phyloP scores from a whole-genome alignment of 2,797 vertebrate species.

The Lagothrix lagotricha region DNA sequence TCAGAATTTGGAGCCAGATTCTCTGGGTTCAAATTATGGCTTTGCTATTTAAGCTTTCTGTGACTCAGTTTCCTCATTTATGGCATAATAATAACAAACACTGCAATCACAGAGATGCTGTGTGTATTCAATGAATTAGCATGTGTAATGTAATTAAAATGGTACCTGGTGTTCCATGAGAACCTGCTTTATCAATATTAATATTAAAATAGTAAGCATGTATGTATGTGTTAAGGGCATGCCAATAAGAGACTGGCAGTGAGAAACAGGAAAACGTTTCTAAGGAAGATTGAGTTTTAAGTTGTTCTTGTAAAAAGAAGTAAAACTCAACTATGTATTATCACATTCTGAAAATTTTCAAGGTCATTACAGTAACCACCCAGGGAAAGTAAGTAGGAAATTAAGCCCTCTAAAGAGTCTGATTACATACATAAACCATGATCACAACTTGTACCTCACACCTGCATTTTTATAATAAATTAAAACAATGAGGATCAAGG shows the following conservation, averaged over 20 bases:
- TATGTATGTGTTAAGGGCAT: background rate
- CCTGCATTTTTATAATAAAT: background rate
- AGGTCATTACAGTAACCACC: background rate
- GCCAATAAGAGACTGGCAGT: background rate
- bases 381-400: conserved; percentile 19
- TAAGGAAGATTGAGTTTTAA: conserved; percentile 2
- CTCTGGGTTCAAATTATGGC: background rate
- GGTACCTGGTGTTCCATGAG: background rate
- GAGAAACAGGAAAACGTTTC: background rate
- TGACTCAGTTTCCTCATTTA: background rate
- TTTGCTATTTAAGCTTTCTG: background rate
- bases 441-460: background rate
- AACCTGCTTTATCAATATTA: background rate
- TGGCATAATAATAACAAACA: background rate
- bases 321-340: background rate
- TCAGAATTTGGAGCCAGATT: background rate
- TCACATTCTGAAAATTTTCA: background rate
- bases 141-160: background rate
- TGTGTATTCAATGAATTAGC: background rate
- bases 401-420: background rate
- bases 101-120: background rate
- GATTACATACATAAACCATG: background rate
- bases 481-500: background rate
- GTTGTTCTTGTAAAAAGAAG: background rate
- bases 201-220: background rate